Conservation (phyloP, 2,113 vertebrate genomes). For the Entosphenus tridentatus region DNA sequence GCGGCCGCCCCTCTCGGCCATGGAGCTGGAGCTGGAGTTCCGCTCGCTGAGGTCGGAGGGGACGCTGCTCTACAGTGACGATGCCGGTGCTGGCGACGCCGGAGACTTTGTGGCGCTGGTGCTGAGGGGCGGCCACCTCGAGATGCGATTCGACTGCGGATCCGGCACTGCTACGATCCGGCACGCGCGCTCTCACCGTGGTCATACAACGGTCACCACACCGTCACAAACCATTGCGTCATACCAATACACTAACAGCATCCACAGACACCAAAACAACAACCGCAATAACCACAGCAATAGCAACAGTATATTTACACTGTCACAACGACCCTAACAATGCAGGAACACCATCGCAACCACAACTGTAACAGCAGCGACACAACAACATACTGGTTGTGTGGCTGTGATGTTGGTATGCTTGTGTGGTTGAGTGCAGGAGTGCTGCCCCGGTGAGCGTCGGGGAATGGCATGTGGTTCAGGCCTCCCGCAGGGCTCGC, state of each 20-base stretch:
- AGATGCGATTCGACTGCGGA: constrained; percentile 87
- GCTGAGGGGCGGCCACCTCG: constrained; percentile 40
- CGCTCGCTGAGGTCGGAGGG: constrained; percentile 36
- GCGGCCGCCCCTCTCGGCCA: constrained; percentile 70
- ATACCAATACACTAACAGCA: too few species aligned
- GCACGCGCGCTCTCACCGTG: constrained; percentile 17
- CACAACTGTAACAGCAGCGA: too few species aligned
- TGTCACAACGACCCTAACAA: too few species aligned
- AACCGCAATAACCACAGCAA: too few species aligned
- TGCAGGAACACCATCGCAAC: too few species aligned
- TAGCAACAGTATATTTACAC: too few species aligned
- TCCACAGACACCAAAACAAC: too few species aligned
- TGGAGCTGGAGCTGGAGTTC: constrained; percentile 71
- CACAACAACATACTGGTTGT: too few species aligned
- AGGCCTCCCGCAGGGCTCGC: constrained; percentile 62
- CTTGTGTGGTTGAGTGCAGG: constrained; percentile 19
- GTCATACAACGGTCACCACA: too few species aligned
- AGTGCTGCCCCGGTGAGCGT: constrained; percentile 44
- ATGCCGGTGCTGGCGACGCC: constrained; percentile 42
- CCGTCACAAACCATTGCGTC: too few species aligned
- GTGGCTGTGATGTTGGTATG: too few species aligned
- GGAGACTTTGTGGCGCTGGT: constrained; percentile 42
- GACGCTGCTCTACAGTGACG: constrained; percentile 63
- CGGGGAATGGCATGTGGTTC: constrained; percentile 57
- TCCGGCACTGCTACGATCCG: constrained; percentile 61